Evolutionary conservation across 2,797 vertebrate genomes (phyloP).

Genomic region (Catostomus latipinnis): DNA sequence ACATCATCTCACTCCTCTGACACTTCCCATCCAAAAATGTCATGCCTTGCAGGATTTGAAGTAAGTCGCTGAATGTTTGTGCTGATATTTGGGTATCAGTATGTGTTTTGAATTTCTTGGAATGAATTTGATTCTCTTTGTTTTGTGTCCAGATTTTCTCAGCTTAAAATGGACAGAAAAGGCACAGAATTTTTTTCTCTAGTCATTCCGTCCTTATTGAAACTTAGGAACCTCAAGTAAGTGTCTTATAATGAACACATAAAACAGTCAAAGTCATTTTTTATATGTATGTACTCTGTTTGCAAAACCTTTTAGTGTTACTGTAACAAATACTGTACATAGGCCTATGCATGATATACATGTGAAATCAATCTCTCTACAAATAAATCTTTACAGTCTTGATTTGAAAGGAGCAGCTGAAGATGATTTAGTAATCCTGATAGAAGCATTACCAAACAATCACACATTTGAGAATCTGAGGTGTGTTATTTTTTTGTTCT

Average conservation of each 20-base stretch:
- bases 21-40: conserved; percentile 67
- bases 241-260: not conserved
- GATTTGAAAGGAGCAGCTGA: conserved; percentile 62
- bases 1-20: conserved; percentile 52
- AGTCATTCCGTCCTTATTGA: conserved; percentile 70
- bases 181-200: conserved; percentile 72
- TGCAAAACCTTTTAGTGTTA: too few relatives aligned
- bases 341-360: not conserved
- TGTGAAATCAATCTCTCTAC: not conserved
- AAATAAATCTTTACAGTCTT: conserved; percentile 66
- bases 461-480: conserved; percentile 72
- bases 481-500: conserved; percentile 63
- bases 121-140: conserved; percentile 21
- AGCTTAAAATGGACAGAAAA: conserved; percentile 68
- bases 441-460: conserved; percentile 66
- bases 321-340: not conserved
- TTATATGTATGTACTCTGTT: not conserved
- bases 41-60: conserved; percentile 76
- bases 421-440: conserved; percentile 55
- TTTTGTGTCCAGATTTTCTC: conserved; percentile 76
- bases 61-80: conserved; percentile 69
- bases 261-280: not conserved
- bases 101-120: not conserved
- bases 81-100: not conserved
- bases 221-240: conserved; percentile 83